These are phyloP conservation scores for Microctenopoma lineatum DNA, from an alignment of 2,797 vertebrate species.

Conservation along the genomic window DNA sequence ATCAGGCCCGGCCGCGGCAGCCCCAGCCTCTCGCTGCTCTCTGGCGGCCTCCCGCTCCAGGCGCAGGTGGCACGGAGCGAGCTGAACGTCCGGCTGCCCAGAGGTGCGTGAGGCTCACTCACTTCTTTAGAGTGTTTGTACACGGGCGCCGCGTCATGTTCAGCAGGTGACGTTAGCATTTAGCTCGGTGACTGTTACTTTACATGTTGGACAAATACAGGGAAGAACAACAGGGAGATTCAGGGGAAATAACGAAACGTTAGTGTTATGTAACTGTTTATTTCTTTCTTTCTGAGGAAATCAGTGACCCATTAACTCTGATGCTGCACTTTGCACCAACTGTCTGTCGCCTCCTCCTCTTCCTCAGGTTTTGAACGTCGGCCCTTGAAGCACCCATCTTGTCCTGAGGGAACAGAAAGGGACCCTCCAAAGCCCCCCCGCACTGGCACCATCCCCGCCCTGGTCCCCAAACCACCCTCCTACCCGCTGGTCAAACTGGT, in stretches of 20 bases:
- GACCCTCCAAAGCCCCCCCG: slow-evolving; percentile 88
- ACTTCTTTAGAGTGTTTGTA: background rate
- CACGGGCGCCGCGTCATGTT: too few species aligned
- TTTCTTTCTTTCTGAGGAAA: too few species aligned
- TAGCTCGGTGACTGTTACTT: background rate
- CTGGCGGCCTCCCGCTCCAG: slow-evolving; percentile 79
- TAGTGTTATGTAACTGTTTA: too few species aligned
- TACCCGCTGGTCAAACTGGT: slow-evolving; percentile 94
- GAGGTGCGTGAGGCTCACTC: slow-evolving; percentile 70
- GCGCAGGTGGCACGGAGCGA: slow-evolving; percentile 88
- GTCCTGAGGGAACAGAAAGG: slow-evolving; percentile 82
- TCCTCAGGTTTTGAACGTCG: slow-evolving; percentile 88
- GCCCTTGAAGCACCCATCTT: slow-evolving; percentile 84
- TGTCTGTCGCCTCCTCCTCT: slow-evolving; percentile 6
- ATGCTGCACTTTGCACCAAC: background rate
- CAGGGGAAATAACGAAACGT: too few species aligned
- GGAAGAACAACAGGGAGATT: too few species aligned
- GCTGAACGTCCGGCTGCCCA: slow-evolving; percentile 85
- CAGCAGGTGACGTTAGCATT: background rate
- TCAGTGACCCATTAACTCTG: background rate
- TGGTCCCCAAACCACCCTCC: slow-evolving; percentile 93
- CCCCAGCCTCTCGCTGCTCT: slow-evolving; percentile 66
- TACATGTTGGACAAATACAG: too few species aligned
- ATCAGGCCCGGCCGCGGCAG: slow-evolving; percentile 76
- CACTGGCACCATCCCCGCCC: slow-evolving; percentile 90